These are phyloP conservation scores for Phrixothrix hirtus DNA, from an alignment of 2,888 invertebrate genomes.

Conservation along the genomic window DNA sequence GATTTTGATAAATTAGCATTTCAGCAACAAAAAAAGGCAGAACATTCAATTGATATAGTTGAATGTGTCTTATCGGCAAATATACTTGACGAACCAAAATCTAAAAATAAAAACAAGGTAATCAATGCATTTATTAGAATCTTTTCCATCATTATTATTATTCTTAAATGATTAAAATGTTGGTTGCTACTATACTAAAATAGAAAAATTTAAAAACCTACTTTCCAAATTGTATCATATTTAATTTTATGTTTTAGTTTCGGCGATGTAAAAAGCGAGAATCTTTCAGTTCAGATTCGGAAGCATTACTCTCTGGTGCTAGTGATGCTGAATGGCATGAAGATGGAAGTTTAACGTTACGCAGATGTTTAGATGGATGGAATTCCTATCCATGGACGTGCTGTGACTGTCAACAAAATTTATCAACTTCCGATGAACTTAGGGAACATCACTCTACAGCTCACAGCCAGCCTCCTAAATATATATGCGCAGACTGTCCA, in stretches of 20 bases:
- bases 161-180: too few species aligned
- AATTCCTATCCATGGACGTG: slow-evolving; percentile 60
- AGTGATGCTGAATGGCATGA: slow-evolving; percentile 46
- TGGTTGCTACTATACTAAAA: too few species aligned
- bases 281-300: slow-evolving; percentile 24
- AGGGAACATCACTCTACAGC: slow-evolving; percentile 64
- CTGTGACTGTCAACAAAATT: slow-evolving; percentile 58
- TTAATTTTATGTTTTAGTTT: too few species aligned
- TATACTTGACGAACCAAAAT: slow-evolving; percentile 13
- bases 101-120: slow-evolving; percentile 26
- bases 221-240: too few species aligned
- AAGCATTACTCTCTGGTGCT: slow-evolving; percentile 35
- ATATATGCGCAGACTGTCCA: slow-evolving; percentile 69
- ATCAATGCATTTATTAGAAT: too few species aligned
- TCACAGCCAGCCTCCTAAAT: slow-evolving; percentile 67
- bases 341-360: slow-evolving; percentile 49
- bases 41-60: slow-evolving; percentile 10
- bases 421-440: slow-evolving; percentile 58
- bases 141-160: too few species aligned
- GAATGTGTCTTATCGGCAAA: slow-evolving; percentile 19
- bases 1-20: slow-evolving; percentile 8
- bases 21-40: slow-evolving; percentile 3
- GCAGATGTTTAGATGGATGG: slow-evolving; percentile 50
- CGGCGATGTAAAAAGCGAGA: slow-evolving; percentile 20
- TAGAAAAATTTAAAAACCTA: too few species aligned